Conservation (phyloP, 2,888 invertebrate species). For the Andrena bicolor region DNA sequence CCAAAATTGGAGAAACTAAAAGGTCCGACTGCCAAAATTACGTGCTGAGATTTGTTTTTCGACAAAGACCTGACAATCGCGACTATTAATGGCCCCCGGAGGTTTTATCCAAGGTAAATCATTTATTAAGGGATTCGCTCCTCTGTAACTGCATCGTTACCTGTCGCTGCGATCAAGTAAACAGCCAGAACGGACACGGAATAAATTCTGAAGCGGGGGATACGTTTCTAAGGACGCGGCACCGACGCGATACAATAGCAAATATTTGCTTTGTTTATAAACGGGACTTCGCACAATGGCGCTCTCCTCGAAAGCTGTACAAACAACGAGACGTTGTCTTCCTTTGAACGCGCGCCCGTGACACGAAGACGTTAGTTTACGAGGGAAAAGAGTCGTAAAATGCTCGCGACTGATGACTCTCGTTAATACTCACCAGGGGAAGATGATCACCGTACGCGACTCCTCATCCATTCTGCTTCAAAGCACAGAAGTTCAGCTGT, state of each 20-base stretch:
- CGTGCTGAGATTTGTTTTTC: no score
- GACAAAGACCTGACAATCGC: no score
- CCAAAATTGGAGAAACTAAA: neutral
- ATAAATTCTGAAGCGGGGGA: constrained; percentile 16
- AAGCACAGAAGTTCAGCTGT: neutral
- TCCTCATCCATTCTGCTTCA: neutral
- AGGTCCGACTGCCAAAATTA: no score
- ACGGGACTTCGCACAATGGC: constrained; percentile 18
- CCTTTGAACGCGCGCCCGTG: constrained; percentile 7
- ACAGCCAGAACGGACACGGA: constrained; percentile 12
- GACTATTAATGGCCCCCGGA: neutral
- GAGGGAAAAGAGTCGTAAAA: constrained; percentile 1
- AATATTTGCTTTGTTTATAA: constrained; percentile 41
- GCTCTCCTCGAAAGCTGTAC: constrained; percentile 8
- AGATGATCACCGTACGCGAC: constrained; percentile 39
- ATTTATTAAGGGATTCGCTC: constrained; percentile 15
- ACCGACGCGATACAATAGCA: neutral
- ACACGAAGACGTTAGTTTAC: constrained; percentile 33
- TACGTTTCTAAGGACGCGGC: constrained; percentile 6
- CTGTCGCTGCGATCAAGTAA: constrained; percentile 17
- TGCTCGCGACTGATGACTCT: neutral
- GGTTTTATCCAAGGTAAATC: constrained; percentile 6
- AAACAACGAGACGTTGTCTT: constrained; percentile 32
- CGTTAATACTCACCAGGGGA: constrained; percentile 43
- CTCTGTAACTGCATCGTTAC: neutral